These are phyloP conservation scores for Drosophila greeni DNA, from an alignment of 2,888 invertebrate species.

Conservation along the genomic window DNA sequence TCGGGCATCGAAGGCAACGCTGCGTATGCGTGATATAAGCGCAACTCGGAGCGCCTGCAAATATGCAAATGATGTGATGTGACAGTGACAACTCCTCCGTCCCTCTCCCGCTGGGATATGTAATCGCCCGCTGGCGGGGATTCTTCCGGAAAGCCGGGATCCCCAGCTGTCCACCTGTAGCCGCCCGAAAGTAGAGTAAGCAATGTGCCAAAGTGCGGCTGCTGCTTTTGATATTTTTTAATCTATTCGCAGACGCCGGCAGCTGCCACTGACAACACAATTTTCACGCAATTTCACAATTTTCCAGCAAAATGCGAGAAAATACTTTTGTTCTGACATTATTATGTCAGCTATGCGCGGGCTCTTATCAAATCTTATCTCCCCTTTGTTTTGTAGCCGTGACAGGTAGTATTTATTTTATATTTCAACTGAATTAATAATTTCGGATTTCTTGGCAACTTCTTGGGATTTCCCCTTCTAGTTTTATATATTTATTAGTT, in stretches of 20 bases:
- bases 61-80: constrained; percentile 57
- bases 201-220: constrained; percentile 20
- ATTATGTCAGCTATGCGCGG: constrained; percentile 46
- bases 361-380: constrained; percentile 14
- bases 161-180: constrained; percentile 52
- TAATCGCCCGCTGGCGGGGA: constrained; percentile 22
- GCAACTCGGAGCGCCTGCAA: constrained; percentile 11
- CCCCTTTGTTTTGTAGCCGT: constrained; percentile 9
- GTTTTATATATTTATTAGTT: constrained; percentile 15
- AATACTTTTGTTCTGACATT: constrained; percentile 49
- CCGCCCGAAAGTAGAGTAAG: constrained; percentile 35
- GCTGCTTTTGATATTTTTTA: constrained; percentile 59
- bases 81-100: constrained; percentile 26
- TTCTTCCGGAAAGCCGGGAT: neutral
- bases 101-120: constrained; percentile 14
- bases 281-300: constrained; percentile 59
- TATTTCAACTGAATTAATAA: constrained; percentile 27
- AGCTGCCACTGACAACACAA: constrained; percentile 60
- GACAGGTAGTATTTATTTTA: constrained; percentile 3
- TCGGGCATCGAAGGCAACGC: constrained; percentile 17
- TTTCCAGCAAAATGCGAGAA: constrained; percentile 28
- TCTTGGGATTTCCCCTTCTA: neutral
- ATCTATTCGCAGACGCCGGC: constrained; percentile 52
- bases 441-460: constrained; percentile 16
- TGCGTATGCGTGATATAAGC: constrained; percentile 52